Conservation (phyloP, 2,888 invertebrate species). For the Himalopsyche japonica region DNA sequence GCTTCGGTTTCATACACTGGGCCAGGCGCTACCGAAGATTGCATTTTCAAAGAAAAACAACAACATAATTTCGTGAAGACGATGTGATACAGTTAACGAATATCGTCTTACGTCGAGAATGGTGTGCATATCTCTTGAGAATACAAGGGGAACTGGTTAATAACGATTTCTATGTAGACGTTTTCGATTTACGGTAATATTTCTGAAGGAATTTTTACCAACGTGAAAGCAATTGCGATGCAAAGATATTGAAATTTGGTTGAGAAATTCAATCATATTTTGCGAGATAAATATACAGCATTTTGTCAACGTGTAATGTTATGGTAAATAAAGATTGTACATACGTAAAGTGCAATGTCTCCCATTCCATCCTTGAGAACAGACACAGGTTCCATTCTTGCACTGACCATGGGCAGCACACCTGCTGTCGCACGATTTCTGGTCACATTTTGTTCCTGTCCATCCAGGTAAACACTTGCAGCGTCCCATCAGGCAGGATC, state of each 20-base stretch:
- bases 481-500: slow-evolving; percentile 88
- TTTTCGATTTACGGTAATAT: too few relatives aligned
- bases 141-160: too few relatives aligned
- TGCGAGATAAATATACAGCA: too few relatives aligned
- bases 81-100: neutral
- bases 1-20: neutral
- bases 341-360: slow-evolving; percentile 95
- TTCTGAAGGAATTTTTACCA: too few relatives aligned
- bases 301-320: too few relatives aligned
- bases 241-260: too few relatives aligned
- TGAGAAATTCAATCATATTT: too few relatives aligned
- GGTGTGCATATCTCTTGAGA: too few relatives aligned
- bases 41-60: neutral
- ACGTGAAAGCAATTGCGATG: too few relatives aligned
- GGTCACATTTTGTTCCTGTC: slow-evolving; percentile 91
- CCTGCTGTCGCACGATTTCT: slow-evolving; percentile 85
- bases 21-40: neutral
- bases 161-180: too few relatives aligned
- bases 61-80: neutral
- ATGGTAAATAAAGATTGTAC: slow-evolving; percentile 47
- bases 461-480: slow-evolving; percentile 93
- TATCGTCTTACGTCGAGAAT: too few relatives aligned
- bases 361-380: slow-evolving; percentile 98
- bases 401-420: slow-evolving; percentile 97
- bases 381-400: slow-evolving; percentile 96